Base-by-base conservation (phyloP, 1,140 invertebrate species). In the Philaenus spumarius region DNA sequence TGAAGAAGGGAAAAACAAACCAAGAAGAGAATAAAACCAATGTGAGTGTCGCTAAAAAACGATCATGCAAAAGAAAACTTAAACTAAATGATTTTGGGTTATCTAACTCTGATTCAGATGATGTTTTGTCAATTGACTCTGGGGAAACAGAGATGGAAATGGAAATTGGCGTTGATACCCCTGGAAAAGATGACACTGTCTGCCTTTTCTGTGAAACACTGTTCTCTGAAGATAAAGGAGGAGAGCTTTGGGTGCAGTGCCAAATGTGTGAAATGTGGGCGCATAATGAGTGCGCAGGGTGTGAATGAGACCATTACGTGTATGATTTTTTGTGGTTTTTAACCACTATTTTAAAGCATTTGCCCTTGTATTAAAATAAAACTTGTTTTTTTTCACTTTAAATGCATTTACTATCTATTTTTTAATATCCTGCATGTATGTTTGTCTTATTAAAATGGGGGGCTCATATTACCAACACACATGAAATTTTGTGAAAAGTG, bases 221-320 rank as follows among this genome's bases (percentile, higher is more conserved):
- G 43, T 64, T 60, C 58, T 62, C 43, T 22, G 46, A 60, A 42
- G 60, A 63, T 45, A 22, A 7, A 26, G 24, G 22, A 51, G 61
- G 61, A 37, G 65, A 65, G 59, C 23, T 65, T 4, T 63, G 65
- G 63, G 46, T 61, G 9, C 43, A 37, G 42, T 63, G 62, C 56
- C 22, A 64, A 46, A n/a, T n/a, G n/a, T n/a, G n/a, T n/a, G n/a
- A n/a, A n/a, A n/a, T n/a, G n/a, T n/a, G n/a, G n/a, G n/a, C n/a
- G n/a, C n/a, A n/a, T n/a, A n/a, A n/a, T n/a, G n/a, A n/a, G n/a
- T n/a, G n/a, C n/a, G n/a, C n/a, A 67, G 62, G 58, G 62, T 56
- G 30, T 26, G 24, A 65, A 2, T 45, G 24, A 23, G 17, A 45
- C 5, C 11, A 6, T 3, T 55, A 55, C 19, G 20, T 55, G 24